These are phyloP conservation scores for Molossus alvarezi DNA, from an alignment of 2,797 vertebrate species.

Conservation along the genomic window DNA sequence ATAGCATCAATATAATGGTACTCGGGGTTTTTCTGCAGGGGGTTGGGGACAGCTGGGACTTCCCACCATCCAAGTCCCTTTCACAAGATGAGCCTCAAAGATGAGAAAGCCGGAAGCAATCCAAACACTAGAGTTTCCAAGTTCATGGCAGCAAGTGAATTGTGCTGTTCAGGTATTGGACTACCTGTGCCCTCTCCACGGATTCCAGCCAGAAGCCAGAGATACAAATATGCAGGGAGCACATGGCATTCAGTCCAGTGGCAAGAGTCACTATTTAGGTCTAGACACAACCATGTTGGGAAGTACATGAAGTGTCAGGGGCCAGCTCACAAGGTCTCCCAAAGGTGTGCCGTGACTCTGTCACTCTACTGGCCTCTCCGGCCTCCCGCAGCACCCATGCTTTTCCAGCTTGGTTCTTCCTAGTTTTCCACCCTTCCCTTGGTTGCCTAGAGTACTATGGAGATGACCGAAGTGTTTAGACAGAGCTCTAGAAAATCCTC, in stretches of 20 bases:
- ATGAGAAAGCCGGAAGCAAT: neutral
- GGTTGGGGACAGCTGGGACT: fast-evolving
- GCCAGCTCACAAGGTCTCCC: neutral
- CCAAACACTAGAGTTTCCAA: neutral
- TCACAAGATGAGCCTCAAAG: fast-evolving
- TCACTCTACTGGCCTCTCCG: neutral
- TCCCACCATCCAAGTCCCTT: neutral
- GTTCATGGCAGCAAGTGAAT: too few species aligned
- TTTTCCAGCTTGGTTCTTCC: neutral
- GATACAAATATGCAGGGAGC: neutral
- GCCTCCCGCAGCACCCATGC: fast-evolving
- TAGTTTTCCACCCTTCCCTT: neutral
- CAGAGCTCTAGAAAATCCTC: neutral
- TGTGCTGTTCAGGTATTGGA: fast-evolving
- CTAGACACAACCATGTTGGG: neutral
- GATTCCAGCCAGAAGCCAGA: neutral
- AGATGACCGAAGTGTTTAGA: neutral
- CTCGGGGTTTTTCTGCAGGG: fast-evolving
- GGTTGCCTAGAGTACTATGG: neutral
- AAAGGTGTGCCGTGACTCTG: fast-evolving
- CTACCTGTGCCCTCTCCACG: neutral
- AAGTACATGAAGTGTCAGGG: neutral
- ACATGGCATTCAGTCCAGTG: fast-evolving
- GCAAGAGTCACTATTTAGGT: neutral
- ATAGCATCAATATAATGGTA: neutral